Conservation (phyloP, 2,113 vertebrate species). For the Tenebrosternarchus preto region DNA sequence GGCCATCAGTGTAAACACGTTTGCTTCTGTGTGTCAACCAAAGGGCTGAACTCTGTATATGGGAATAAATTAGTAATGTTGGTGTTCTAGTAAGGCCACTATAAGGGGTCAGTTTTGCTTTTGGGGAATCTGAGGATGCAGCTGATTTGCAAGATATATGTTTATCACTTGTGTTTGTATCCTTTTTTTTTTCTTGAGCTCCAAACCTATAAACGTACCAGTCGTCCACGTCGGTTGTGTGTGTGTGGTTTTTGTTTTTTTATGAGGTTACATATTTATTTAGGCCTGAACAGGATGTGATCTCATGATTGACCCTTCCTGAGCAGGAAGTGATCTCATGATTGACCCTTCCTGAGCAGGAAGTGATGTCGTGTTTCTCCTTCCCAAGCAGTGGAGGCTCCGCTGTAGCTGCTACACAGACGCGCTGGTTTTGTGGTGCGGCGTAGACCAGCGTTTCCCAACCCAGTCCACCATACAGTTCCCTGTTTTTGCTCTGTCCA, state of each 20-base stretch:
- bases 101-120: background rate
- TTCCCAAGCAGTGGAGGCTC: no score
- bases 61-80: conserved; percentile 1
- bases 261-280: background rate
- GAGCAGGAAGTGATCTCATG: no score
- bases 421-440: no score
- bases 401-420: no score
- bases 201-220: background rate
- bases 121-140: background rate
- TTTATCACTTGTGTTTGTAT: conserved; percentile 4
- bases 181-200: background rate
- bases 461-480: no score
- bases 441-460: no score
- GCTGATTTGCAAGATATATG: background rate
- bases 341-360: background rate
- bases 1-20: conserved; percentile 21
- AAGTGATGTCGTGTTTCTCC: no score
- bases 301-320: background rate
- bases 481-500: no score
- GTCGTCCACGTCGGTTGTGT: background rate
- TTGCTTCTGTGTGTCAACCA: conserved; percentile 16
- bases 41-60: conserved; percentile 16
- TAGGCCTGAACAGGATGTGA: conserved; percentile 8
- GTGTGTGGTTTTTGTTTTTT: background rate
- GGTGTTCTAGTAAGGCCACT: conserved; percentile 12